A percentile compares a stretch with the other conserved stretches of the same genome.
Evolutionary conservation across 2,888 invertebrate genomes (phyloP).

Genomic region (Caenorhabditis sulstoni): DNA sequence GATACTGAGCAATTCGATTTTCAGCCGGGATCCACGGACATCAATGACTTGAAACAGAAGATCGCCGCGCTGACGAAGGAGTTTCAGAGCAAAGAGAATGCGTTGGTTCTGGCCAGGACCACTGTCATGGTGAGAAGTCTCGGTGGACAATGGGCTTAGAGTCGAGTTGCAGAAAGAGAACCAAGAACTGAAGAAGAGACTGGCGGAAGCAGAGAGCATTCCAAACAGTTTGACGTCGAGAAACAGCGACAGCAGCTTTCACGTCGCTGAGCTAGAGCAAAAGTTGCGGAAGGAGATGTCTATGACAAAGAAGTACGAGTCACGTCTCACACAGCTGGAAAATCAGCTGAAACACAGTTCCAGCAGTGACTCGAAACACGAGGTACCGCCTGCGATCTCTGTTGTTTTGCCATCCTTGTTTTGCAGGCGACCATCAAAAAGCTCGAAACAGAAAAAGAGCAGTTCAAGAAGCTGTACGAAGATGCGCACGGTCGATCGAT

Average conservation of each 20-base stretch:
- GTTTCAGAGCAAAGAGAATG: conserved; percentile 52
- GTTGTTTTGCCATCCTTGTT: not conserved
- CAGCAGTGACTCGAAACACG: too few relatives aligned
- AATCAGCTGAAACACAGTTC: conserved; percentile 25
- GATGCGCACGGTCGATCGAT: conserved; percentile 55
- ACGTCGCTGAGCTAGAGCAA: conserved; percentile 58
- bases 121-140: conserved; percentile 52
- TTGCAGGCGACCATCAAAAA: conserved; percentile 33
- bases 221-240: conserved; percentile 14
- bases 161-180: conserved; percentile 64
- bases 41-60: conserved; percentile 47
- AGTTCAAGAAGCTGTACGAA: conserved; percentile 58
- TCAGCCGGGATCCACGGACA: conserved; percentile 36
- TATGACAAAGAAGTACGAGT: conserved; percentile 52
- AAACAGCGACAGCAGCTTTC: conserved; percentile 42
- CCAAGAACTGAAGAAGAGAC: conserved; percentile 46
- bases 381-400: too few relatives aligned
- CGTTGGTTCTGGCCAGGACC: conserved; percentile 38
- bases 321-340: conserved; percentile 38
- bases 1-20: not conserved
- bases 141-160: too few relatives aligned
- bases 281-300: conserved; percentile 49
- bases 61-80: conserved; percentile 42
- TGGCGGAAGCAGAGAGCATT: conserved; percentile 48
- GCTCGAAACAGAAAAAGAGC: conserved; percentile 48